Base-by-base conservation (phyloP, 2,113 vertebrate species). In the Callipepla squamata region DNA sequence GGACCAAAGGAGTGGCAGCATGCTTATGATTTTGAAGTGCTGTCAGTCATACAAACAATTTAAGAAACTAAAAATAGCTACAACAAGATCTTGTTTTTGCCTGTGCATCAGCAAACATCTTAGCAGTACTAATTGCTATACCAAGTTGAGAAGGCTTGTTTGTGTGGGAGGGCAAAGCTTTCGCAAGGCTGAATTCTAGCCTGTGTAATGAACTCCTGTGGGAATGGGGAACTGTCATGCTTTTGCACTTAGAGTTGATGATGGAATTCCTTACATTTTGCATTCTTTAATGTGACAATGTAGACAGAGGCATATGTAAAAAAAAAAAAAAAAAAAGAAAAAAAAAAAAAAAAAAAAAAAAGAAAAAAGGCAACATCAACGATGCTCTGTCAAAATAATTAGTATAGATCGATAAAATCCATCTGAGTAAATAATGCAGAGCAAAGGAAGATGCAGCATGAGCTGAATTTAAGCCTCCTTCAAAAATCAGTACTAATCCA, bases 101-200 rank as follows among this genome's bases (percentile, higher is more conserved):
- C 63, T 87, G 55, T 87, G 79, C 8, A 5, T 95, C 90, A 80
- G 72, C 0, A 8, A 74, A 34, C 45, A 3, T 69, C 38, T 91
- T 83, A 94, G 90, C 6, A 72, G 87, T 93, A 90, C 59, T 91
- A 90, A 93, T 94, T 90, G 85, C 90, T 83, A 1, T 67, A 91
- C 50, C 1, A 75, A 85, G 50, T 62, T 82, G 81, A 79, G 68
- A 82, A 73, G 48, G 80, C 86, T 94, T 72, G n/a, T 82, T 89
- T 91, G 89, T 82, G 86, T 92, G 87, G 92, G 89, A 95, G 59
- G 62, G 78, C 89, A 90, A 80, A 0, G 13, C 74, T 93, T 89
- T 79, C 69, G 66, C 78, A 68, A 65, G 77, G 11, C 74, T 85
- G 83, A 61, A 40, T 89, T 86, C 53, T 58, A 22, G 77, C 66